Evolutionary conservation across 2,797 vertebrate genomes (phyloP).

Genomic region (Vespertilio murinus): DNA sequence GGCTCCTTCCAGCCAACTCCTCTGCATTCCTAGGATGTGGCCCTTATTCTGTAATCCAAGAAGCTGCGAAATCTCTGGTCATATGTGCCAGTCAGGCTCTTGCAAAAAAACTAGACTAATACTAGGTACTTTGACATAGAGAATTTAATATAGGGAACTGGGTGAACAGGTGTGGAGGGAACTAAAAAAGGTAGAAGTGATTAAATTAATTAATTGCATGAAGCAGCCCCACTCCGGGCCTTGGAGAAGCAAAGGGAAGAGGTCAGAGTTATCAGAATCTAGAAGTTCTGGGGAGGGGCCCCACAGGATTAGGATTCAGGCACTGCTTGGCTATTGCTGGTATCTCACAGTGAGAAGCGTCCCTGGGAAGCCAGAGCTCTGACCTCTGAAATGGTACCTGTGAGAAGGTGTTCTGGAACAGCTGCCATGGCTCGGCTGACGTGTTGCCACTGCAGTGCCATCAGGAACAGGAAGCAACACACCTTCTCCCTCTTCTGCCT

Average conservation of each 20-base stretch:
- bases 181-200: not conserved
- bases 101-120: too few relatives aligned
- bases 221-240: not conserved
- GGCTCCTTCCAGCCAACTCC: not conserved
- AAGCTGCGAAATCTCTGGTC: not conserved
- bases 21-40: accelerated
- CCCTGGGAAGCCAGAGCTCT: not conserved
- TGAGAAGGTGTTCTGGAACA: not conserved
- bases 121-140: not conserved
- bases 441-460: accelerated
- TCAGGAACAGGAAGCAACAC: not conserved
- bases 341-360: too few relatives aligned
- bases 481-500: not conserved
- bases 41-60: not conserved
- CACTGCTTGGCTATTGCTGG: not conserved
- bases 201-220: not conserved
- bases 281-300: not conserved
- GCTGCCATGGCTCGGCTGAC: not conserved
- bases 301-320: not conserved
- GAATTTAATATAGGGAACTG: not conserved
- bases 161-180: not conserved
- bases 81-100: not conserved
- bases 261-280: not conserved
- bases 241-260: not conserved
- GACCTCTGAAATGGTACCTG: too few relatives aligned